Evolutionary conservation across 2,888 invertebrate species (phyloP).

Genomic region (Campaea margaritaria): DNA sequence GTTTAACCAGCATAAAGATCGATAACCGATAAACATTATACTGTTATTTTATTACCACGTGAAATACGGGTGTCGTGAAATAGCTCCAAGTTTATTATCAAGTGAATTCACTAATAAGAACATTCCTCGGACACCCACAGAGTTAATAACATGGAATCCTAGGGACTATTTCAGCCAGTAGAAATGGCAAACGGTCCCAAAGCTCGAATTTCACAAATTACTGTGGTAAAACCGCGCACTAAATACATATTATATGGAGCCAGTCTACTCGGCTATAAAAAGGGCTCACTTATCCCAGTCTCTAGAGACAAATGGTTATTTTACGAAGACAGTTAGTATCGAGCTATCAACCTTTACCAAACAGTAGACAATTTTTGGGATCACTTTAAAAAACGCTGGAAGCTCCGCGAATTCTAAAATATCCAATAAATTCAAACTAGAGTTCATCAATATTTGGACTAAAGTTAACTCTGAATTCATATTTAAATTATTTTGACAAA

Average conservation of each 20-base stretch:
- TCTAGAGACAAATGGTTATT: slow-evolving; percentile 29
- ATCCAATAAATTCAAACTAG: too few species aligned
- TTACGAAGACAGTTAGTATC: neutral
- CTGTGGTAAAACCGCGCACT: slow-evolving; percentile 45
- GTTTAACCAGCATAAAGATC: slow-evolving; percentile 4
- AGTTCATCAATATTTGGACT: too few species aligned
- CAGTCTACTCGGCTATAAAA: slow-evolving; percentile 50
- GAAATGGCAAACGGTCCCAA: slow-evolving; percentile 49
- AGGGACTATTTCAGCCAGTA: slow-evolving; percentile 38
- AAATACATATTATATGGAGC: slow-evolving; percentile 50
- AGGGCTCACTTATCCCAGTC: slow-evolving; percentile 46
- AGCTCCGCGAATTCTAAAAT: neutral
- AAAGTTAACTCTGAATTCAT: too few species aligned
- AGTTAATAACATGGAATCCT: slow-evolving; percentile 49
- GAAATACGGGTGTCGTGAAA: slow-evolving; percentile 25
- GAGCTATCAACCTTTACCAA: neutral
- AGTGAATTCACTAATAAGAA: slow-evolving; percentile 52
- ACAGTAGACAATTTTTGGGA: neutral
- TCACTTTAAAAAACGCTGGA: neutral
- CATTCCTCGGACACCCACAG: slow-evolving; percentile 51
- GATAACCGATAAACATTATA: slow-evolving; percentile 26
- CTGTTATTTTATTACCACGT: slow-evolving; percentile 17
- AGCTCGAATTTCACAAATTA: slow-evolving; percentile 56
- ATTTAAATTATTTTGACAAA: too few species aligned
- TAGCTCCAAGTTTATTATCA: slow-evolving; percentile 39